A percentile compares a stretch with the other conserved stretches of the same genome.
Conservation (phyloP, 2,113 vertebrate genomes). For the Trematocara unimaculatum region DNA sequence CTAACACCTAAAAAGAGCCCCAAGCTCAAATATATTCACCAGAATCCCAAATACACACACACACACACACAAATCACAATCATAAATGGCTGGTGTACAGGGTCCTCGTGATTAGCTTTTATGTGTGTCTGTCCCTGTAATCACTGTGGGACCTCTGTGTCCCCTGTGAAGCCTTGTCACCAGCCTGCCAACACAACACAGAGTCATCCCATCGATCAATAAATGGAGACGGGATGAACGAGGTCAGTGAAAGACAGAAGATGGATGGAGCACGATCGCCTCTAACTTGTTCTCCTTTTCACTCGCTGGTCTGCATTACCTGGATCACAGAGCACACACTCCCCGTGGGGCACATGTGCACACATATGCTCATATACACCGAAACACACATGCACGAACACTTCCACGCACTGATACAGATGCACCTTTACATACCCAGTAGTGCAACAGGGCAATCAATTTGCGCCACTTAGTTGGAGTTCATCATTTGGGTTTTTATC, state of each 20-base stretch:
- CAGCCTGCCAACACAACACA: conserved; percentile 44
- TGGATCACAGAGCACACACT: conserved; percentile 72
- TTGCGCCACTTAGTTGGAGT: conserved; percentile 40
- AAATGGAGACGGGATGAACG: conserved; percentile 22
- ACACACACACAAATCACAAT: background rate
- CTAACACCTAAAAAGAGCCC: background rate
- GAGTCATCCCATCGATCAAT: conserved; percentile 63
- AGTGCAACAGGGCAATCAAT: conserved; percentile 36
- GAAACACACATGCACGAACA: background rate
- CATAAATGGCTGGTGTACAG: background rate
- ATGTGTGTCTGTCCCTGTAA: background rate
- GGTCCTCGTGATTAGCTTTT: background rate
- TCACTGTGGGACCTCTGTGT: background rate
- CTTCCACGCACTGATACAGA: background rate
- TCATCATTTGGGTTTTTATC: conserved; percentile 35
- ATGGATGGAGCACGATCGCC: conserved; percentile 62
- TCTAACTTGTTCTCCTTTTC: conserved; percentile 54
- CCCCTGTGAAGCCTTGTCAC: conserved; percentile 46
- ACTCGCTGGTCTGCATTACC: conserved; percentile 63
- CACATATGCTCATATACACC: background rate
- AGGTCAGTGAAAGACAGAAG: conserved; percentile 47
- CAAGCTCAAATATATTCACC: background rate
- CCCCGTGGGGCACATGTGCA: conserved; percentile 38
- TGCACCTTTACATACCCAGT: conserved; percentile 28
- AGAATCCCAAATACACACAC: background rate